Conservation (phyloP, 2,113 vertebrate genomes). For the Tragelaphus imberbis region DNA sequence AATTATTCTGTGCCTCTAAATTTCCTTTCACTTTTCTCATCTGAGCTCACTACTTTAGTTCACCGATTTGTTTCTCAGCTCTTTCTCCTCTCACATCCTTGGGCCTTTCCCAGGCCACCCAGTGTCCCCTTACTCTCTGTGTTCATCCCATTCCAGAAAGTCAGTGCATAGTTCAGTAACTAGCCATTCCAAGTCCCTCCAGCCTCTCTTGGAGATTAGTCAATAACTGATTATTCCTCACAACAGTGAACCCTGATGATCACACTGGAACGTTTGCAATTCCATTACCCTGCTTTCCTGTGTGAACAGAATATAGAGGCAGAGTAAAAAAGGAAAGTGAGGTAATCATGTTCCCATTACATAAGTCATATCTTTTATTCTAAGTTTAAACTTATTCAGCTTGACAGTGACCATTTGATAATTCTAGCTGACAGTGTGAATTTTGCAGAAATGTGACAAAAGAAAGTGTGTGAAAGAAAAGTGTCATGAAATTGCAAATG, state of each 20-base stretch:
- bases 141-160: background rate
- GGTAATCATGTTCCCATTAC: background rate
- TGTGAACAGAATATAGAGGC: background rate
- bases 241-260: background rate
- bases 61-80: background rate
- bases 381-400: background rate
- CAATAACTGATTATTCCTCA: background rate
- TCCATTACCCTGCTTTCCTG: background rate
- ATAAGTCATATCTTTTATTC: background rate
- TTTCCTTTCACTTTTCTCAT: background rate
- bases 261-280: background rate
- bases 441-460: background rate
- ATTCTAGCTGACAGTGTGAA: background rate
- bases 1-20: background rate
- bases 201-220: background rate
- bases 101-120: background rate
- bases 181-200: background rate
- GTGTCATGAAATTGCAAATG: conserved; percentile 1
- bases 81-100: background rate
- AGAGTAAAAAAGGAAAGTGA: background rate
- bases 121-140: background rate
- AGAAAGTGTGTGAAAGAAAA: background rate
- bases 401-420: background rate
- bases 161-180: background rate
- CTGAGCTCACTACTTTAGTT: background rate